Evolutionary conservation across 2,113 vertebrate genomes (phyloP).

Genomic region (Eubucco bourcierii): DNA sequence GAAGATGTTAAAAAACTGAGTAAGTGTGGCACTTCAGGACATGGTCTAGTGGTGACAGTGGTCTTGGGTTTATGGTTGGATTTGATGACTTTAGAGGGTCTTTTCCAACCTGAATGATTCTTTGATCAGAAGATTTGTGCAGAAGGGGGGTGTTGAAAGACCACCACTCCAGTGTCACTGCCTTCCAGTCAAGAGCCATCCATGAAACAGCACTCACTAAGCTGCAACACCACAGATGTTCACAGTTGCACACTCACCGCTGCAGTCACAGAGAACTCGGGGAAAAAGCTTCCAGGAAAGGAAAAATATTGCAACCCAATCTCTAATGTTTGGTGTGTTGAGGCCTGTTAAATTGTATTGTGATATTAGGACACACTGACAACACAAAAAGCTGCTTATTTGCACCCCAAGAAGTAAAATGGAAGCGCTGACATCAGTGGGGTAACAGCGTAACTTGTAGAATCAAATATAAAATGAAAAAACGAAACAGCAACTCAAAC

Average conservation of each 20-base stretch:
- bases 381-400: background rate
- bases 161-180: background rate
- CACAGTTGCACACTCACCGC: background rate
- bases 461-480: background rate
- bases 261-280: rapidly evolving
- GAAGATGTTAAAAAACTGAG: too few species aligned
- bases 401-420: background rate
- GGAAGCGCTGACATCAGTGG: background rate
- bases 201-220: too few species aligned
- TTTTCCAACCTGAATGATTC: too few species aligned
- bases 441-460: background rate
- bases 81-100: too few species aligned
- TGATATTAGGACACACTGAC: background rate
- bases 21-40: too few species aligned
- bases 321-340: background rate
- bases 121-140: background rate
- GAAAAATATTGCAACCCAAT: background rate
- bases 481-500: background rate
- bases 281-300: background rate
- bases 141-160: background rate
- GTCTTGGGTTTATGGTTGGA: too few species aligned
- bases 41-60: too few species aligned
- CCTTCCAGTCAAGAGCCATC: background rate
- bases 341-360: background rate
- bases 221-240: rapidly evolving